Base-by-base conservation (phyloP, 2,888 invertebrate species). In the Acleris emargana region DNA sequence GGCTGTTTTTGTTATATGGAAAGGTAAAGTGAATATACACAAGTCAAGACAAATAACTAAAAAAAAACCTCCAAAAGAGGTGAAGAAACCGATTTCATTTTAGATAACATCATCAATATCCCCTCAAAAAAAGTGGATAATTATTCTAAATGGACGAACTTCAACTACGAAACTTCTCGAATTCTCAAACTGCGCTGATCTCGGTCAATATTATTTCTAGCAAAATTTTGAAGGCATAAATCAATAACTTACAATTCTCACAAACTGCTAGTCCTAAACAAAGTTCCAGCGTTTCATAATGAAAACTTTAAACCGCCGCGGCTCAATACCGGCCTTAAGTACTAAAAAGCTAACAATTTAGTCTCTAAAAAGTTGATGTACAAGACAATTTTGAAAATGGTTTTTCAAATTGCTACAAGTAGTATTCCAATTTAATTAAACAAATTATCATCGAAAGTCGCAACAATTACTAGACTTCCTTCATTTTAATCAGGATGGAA, bases 101-200 rank as follows among this genome's bases (percentile, higher is more conserved):
- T 5, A 11, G 5, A 5, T 42, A 42, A 16, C 11, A 16, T 4
- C 42, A 42, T 5, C 16, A 42, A 42, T 42, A 3, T 16, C 42
- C 16, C 4, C 1, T 16, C 16, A 42, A 42, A 16, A 42, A 42
- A 42, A 42, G 3, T 3, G 1, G 9, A 42, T 11, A 16, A 11
- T 16, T 16, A 16, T 16, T 42, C 16, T 16, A 42, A 16, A 16
- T 13, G 6, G 5, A 11, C 43, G 11, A 43, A n/a, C 11, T 43
- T 43, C 2, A n/a, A 5, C n/a, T 43, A n/a, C n/a, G n/a, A n/a
- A 16, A 43, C 43, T 13, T n/a, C n/a, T 43, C 13, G 13, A 55
- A 55, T 55, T 55, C 16, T 13, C n/a, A 22, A 57, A 17, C 43
- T 57, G n/a, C 22, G 22, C 43, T 16, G 22, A 55, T 45, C 28